Evolutionary conservation across 2,888 invertebrate species (phyloP).

Genomic region (Papilio demoleus): DNA sequence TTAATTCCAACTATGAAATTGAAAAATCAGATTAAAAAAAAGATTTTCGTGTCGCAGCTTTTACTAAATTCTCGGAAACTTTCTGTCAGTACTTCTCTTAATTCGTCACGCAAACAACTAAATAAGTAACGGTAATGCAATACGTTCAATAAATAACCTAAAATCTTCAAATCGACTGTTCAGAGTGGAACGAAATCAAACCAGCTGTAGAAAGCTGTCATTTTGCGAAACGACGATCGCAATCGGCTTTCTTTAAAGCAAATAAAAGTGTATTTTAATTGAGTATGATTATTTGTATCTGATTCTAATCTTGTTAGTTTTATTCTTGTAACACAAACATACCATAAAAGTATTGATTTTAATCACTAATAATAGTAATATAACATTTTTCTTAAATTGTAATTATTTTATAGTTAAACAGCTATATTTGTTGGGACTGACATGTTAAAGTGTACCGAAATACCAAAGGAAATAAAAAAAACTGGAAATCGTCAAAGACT

Average conservation of each 20-base stretch:
- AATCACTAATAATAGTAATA: not conserved
- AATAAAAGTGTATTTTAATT: slow-evolving; percentile 31
- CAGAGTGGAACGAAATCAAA: slow-evolving; percentile 24
- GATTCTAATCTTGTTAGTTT: not conserved
- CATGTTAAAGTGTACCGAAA: too few species aligned
- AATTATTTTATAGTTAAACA: too few species aligned
- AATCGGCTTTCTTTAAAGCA: slow-evolving; percentile 19
- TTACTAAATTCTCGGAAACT: slow-evolving; percentile 1
- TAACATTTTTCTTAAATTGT: too few species aligned
- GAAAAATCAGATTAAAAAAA: not conserved
- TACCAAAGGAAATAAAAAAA: too few species aligned
- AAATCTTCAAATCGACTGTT: slow-evolving; percentile 18
- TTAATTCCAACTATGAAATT: slow-evolving; percentile 1
- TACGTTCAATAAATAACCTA: slow-evolving; percentile 10
- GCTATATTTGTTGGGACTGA: too few species aligned
- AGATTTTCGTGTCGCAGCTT: not conserved
- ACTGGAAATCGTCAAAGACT: too few species aligned
- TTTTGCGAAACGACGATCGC: slow-evolving; percentile 17
- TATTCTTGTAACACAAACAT: slow-evolving; percentile 11
- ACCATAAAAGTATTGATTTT: not conserved
- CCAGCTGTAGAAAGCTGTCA: slow-evolving; percentile 22
- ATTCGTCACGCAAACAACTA: slow-evolving; percentile 24
- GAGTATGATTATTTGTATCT: slow-evolving; percentile 12
- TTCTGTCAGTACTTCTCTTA: not conserved
- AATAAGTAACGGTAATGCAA: slow-evolving; percentile 16